Evolutionary conservation across 2,888 invertebrate genomes (phyloP), one percentile per base, ranked within the genome.

Genomic region (Chaetogeoica ovagalla): DNA sequence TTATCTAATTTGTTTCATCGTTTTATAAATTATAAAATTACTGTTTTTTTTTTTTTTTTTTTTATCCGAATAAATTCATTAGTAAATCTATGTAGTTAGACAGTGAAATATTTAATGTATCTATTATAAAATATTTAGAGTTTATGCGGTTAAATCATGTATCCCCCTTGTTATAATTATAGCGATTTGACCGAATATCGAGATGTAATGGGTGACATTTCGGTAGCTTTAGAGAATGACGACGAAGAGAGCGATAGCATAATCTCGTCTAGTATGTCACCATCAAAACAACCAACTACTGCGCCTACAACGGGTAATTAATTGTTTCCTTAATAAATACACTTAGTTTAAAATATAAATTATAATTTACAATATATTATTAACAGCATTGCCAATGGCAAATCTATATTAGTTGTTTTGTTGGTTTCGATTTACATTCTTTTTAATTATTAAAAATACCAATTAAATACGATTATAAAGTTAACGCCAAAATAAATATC

Each of bases 241-340:
- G 79, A 79, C 13, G 79, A 79, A 79, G 79, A 79, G 71, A 71
- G 63, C 63, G 79, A 79, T 57, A 79, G 79, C n/a, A 71, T 79
- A 79, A 63, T 79, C 17, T 79, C 79, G 21, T 79, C 79, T 17
- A 79, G 62, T 79, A 79, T 79, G 79, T 79, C 79, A 23, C 79
- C 79, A 23, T 79, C 79, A 6, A 79, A 79, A 68, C 70, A 70
- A 17, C n/a, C 79, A 23, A 79, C 43, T 39, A 63, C 5, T 43
- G 23, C 71, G 9, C 63, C 70, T 19, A 55, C 79, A 62, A 62
- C 79, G 0, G 79, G 79, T 79, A 79, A 52, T 77, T 17, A 17
- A 57, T 66, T 60, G 57, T 66, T 57, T 2, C 65, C 30, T 68
- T 30, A 30, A 30, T 30, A 59, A n/a, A n/a, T 59, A 59, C n/a